Evolutionary conservation across 2,888 invertebrate genomes (phyloP), one percentile per base, ranked within the genome.

Genomic region (Agriopis leucophaearia): DNA sequence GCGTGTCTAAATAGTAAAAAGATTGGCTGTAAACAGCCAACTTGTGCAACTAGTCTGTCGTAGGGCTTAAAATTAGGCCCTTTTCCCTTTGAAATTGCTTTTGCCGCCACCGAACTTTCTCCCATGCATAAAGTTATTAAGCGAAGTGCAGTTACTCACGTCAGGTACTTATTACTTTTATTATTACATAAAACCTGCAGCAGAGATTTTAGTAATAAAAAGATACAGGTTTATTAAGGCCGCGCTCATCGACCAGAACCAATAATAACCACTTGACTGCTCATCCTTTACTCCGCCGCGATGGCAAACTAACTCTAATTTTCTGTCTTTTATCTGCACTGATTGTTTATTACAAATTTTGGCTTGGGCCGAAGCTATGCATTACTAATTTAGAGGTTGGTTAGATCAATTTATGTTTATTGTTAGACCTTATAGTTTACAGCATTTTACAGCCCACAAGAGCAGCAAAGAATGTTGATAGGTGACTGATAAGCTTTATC

Each of bases 401-500:
- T 27, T 2, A 27, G 18, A 27, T 27, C 18, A 27, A 27, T 27
- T 27, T 27, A 27, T 27, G 18, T 27, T 27, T 27, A 27, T 27
- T 27, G 18, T 27, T 27, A 27, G 18, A 27, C 18, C 18, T 27
- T 27, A 27, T 27, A 35, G 2, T 16, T 54, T 18, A 54, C 12
- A 54, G 40, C 6, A 38, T 38, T 38, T 51, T 15, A 15, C 40
- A 40, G 35, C 16, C 15, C 54, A 36, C n/a, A n/a, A 15, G 35
- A 51, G n/a, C n/a, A 44, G 44, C n/a, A 16, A 51, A n/a, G 50
- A 45, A 51, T 51, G 51, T 45, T 58, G 44, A 16, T 51, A 52
- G 56, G 50, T 35, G 15, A 56, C 38, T 47, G 64, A 59, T 64
- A 62, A 38, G 16, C 47, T 59, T n/a, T 64, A 64, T 64, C 64